phyloP scores from a whole-genome alignment of 2,888 invertebrate species.

The Agrotis ipsilon region DNA sequence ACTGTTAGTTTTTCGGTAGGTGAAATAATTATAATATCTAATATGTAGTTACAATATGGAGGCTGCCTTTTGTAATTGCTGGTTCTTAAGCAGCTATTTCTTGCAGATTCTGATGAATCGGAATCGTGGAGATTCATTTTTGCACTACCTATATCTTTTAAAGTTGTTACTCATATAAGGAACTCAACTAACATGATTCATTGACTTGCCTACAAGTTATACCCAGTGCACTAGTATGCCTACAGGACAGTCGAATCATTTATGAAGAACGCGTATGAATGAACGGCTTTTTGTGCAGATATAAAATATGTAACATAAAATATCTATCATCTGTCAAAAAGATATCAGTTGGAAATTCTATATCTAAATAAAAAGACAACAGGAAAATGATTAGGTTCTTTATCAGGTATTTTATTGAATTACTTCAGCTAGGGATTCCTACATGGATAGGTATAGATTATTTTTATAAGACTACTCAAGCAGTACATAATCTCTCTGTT shows the following conservation, averaged over 20 bases:
- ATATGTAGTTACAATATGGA: too few species aligned
- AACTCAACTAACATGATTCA: conserved; percentile 6
- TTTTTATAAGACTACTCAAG: not conserved
- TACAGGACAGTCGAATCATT: not conserved
- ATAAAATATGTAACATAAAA: not conserved
- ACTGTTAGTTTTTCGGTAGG: too few species aligned
- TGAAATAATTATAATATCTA: too few species aligned
- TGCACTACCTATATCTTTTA: not conserved
- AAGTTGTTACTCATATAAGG: conserved; percentile 16
- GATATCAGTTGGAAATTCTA: not conserved
- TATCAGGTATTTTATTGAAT: not conserved
- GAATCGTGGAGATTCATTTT: conserved; percentile 1
- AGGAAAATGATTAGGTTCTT: not conserved
- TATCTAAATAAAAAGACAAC: not conserved
- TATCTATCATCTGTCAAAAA: not conserved
- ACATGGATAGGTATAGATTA: not conserved
- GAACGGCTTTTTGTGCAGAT: not conserved
- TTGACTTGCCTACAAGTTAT: conserved; percentile 4
- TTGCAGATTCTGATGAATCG: conserved; percentile 2
- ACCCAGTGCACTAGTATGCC: conserved; percentile 3
- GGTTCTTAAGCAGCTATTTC: not conserved
- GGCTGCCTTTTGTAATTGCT: too few species aligned
- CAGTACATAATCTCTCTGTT: not conserved
- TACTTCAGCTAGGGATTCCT: not conserved
- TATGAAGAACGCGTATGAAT: not conserved